These are phyloP conservation scores for Sinosuthora webbiana DNA, from an alignment of 2,113 vertebrate genomes.

Conservation along the genomic window DNA sequence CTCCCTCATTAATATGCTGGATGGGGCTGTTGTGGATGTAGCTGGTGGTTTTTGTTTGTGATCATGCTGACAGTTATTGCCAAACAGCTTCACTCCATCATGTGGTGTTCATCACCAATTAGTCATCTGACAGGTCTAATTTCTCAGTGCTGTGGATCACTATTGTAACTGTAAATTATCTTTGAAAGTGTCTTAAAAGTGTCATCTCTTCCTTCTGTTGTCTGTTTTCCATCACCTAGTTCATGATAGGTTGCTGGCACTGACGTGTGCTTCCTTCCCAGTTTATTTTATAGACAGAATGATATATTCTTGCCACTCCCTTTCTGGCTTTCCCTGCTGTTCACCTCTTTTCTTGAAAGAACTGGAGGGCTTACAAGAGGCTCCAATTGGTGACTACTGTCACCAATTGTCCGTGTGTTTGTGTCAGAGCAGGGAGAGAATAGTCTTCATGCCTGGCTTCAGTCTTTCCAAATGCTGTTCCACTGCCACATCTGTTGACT, in stretches of 20 bases:
- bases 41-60: conserved; percentile 6
- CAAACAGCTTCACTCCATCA: conserved; percentile 26
- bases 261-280: not conserved
- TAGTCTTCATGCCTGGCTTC: not conserved
- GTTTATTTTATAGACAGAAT: not conserved
- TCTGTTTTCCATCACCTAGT: not conserved
- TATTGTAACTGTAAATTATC: conserved; percentile 16
- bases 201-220: not conserved
- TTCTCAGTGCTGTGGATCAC: conserved; percentile 27
- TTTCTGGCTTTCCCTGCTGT: not conserved
- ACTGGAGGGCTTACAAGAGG: not conserved
- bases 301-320: not conserved
- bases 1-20: not conserved
- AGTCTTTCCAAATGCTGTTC: not conserved
- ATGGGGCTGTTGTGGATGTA: not conserved
- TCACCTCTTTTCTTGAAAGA: not conserved
- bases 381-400: not conserved
- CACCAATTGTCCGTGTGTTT: too few relatives aligned
- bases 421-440: not conserved
- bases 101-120: conserved; percentile 52
- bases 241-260: not conserved
- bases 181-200: not conserved
- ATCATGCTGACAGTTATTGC: conserved; percentile 29
- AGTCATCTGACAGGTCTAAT: conserved; percentile 53
- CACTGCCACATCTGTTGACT: not conserved